Evolutionary conservation across 2,113 vertebrate genomes (phyloP), one percentile per base, ranked within the genome.

Genomic region (Laticauda laticaudata): DNA sequence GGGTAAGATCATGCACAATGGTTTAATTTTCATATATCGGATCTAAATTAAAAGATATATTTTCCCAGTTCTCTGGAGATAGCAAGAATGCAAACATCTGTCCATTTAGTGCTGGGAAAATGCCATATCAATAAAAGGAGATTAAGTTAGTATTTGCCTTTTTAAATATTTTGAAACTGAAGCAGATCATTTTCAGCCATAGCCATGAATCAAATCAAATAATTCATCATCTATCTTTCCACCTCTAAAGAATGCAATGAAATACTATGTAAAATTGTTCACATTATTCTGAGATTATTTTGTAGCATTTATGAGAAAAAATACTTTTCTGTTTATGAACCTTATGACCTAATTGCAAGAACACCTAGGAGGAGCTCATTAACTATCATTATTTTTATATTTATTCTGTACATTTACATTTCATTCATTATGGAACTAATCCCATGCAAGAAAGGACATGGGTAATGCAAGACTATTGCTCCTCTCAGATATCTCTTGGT

Each of bases 281-380:
- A 54, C 29, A 23, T 69, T 87, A 53, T 92, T 34, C 69, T 88
- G 23, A 91, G 88, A 29, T 3, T 29, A 92, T 95, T 87, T 88
- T 69, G 0, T 59, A 43, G 56, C 5, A 89, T 92, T 89, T 94
- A 7, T 0, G 43, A 89, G 5, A 57, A 39, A 43, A 81, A 94
- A 59, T 88, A 21, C 92, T 26, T 56, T 89, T 75, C 56, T 94
- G 4, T 15, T 94, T 86, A 90, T 53, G 54, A 29, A 21, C 81
- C 39, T 29, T 26, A 34, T 59, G n/a, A 21, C 15, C 48, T 15
- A 12, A 29, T 59, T 81, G 48, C 45, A 90, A 54, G n/a, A 75
- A 34, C 43, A 69, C 18, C 7, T 81, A 43, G 34, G 18, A 43
- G 18, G 75, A 43, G 18, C 75, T 23, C 18, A 43, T 43, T 81